Conservation (phyloP, 2,888 invertebrate genomes). For the Cylindroiulus punctatus region DNA sequence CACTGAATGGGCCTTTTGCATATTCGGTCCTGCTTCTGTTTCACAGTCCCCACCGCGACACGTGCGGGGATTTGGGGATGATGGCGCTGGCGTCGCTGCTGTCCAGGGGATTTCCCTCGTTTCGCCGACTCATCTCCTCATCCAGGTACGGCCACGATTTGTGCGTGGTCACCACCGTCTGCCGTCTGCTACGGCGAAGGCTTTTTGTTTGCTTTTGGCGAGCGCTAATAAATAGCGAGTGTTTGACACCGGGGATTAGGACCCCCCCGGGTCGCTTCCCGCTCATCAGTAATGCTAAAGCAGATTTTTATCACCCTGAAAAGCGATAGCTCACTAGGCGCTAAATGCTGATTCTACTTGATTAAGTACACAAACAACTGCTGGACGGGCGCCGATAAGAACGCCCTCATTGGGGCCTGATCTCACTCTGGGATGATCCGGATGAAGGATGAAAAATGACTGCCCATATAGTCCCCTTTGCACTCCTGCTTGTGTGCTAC, state of each 20-base stretch:
- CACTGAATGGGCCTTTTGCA: too few relatives aligned
- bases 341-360: neutral
- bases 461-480: too few relatives aligned
- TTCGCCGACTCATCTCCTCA: neutral
- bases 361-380: neutral
- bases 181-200: neutral
- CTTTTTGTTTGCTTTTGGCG: neutral
- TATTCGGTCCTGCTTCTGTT: too few relatives aligned
- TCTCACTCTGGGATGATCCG: too few relatives aligned
- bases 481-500: too few relatives aligned
- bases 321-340: neutral
- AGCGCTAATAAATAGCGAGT: slow-evolving; percentile 17
- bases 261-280: neutral
- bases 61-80: too few relatives aligned
- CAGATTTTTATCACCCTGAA: slow-evolving; percentile 21
- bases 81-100: too few relatives aligned
- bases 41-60: too few relatives aligned
- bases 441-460: too few relatives aligned
- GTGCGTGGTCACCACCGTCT: neutral
- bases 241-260: slow-evolving; percentile 26
- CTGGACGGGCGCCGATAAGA: neutral
- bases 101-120: neutral
- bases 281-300: slow-evolving; percentile 14
- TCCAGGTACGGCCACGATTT: neutral
- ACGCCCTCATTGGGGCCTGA: neutral